Evolutionary conservation across 2,113 vertebrate species (phyloP), one percentile per base, ranked within the genome.

Genomic region (Hemichromis elongatus): DNA sequence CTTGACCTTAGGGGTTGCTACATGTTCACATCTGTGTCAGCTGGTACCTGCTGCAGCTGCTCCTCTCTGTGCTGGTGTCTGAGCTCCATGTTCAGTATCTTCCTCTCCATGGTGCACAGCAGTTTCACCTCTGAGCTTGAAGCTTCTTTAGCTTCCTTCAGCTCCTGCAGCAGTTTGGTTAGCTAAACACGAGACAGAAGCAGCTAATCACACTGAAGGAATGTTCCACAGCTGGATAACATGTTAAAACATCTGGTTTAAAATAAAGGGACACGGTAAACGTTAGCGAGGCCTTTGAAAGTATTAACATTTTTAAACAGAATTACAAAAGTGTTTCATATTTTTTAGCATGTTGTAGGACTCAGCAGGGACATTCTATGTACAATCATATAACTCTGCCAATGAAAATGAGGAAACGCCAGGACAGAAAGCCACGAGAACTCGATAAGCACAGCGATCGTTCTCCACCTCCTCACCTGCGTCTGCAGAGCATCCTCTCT

Each of bases 61-160:
- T 96, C 92, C 81, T 99, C 96, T 92, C 97, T 96, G 88, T 97
- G 96, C 61, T 95, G 94, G 47, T 97, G 96, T 84, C 97, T 95
- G 53, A 94, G 91, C 94, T 99, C 98, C 96, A 99, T 96, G 52
- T 94, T 95, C 86, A 95, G 88, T 85, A 99, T 96, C 94, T 99
- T 99, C 85, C 88, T 96, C 93, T 99, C 97, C 89, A 99, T 93
- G 81, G 79, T 91, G 55, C 95, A 92, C 81, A 99, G 97, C 40
- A 97, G 97, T 54, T 95, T 98, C 94, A 97, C 97, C 89, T 97
- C 97, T 4, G 98, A 97, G 75, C 95, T 97, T 86, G 98, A 97
- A 78, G 90, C 94, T 79, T 98, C 97, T 94, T 96, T 98, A 19
- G 98, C 98, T 59, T 97, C 97, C 90, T 95, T 96, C 80, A 99